These are phyloP conservation scores for Etia nguti DNA, from an alignment of 2,113 vertebrate species.

Conservation along the genomic window DNA sequence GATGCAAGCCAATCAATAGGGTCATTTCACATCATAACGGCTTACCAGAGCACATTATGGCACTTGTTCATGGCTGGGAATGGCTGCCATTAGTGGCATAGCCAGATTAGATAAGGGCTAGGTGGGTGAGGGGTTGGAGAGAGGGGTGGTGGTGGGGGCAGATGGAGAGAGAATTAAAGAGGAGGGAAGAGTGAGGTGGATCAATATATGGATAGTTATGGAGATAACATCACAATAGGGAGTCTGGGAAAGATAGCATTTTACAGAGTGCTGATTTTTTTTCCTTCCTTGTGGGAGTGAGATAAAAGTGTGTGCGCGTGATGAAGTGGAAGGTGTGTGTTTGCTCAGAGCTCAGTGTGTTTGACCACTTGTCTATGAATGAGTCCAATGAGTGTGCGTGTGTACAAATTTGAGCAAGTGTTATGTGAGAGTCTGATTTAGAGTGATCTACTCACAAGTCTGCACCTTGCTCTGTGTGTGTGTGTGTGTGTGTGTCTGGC, in stretches of 20 bases:
- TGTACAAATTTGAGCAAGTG: constrained; percentile 43
- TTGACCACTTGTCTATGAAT: constrained; percentile 48
- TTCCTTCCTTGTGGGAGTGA: not conserved
- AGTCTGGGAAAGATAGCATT: constrained; percentile 58
- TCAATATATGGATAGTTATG: constrained; percentile 72
- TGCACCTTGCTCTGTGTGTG: not conserved
- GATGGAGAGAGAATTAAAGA: constrained; percentile 69
- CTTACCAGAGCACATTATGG: constrained; percentile 73
- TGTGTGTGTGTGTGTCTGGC: not conserved
- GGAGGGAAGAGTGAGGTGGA: constrained; percentile 58
- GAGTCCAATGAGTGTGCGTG: constrained; percentile 44
- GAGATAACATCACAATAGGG: constrained; percentile 71
- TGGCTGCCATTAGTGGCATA: constrained; percentile 68
- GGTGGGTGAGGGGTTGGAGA: constrained; percentile 23
- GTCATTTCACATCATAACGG: constrained; percentile 78
- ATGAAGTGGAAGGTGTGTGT: constrained; percentile 17
- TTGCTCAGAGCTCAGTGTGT: constrained; percentile 17
- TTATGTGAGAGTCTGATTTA: constrained; percentile 46
- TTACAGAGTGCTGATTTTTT: constrained; percentile 42
- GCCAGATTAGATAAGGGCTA: constrained; percentile 72
- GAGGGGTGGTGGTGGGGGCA: constrained; percentile 29
- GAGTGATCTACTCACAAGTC: constrained; percentile 24
- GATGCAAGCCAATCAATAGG: constrained; percentile 74
- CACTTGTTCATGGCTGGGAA: constrained; percentile 71
- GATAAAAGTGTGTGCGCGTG: constrained; percentile 2